These are phyloP conservation scores for Paramisgurnus dabryanus DNA, from an alignment of 2,113 vertebrate species.

Conservation along the genomic window DNA sequence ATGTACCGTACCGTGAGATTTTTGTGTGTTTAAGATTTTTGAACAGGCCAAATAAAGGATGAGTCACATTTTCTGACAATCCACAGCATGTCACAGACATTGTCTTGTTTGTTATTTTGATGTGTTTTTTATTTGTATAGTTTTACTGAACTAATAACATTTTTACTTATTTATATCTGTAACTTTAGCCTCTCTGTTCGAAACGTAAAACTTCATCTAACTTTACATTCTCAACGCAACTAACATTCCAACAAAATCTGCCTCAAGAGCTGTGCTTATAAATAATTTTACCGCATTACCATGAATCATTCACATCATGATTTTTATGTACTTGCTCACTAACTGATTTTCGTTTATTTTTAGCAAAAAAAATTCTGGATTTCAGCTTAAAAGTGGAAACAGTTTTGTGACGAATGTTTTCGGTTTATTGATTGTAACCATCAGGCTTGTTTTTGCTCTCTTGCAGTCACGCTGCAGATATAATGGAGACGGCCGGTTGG, in stretches of 20 bases:
- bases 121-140: neutral
- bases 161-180: neutral
- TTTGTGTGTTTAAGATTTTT: no score
- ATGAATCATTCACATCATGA: no score
- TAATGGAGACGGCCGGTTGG: slow-evolving; percentile 89
- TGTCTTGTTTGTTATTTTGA: neutral
- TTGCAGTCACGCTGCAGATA: slow-evolving; percentile 83
- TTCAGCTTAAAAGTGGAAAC: neutral
- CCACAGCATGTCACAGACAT: neutral
- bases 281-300: no score
- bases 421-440: neutral
- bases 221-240: no score
- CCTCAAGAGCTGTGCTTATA: no score
- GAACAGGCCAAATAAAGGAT: no score
- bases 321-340: no score
- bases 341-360: no score
- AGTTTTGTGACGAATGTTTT: neutral
- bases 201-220: no score
- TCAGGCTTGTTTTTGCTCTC: slow-evolving; percentile 43
- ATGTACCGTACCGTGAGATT: neutral
- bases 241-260: no score
- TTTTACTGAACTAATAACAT: neutral
- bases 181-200: no score
- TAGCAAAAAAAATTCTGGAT: no score
- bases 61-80: neutral